These are phyloP conservation scores for Cotesia glomerata DNA, from an alignment of 1,140 invertebrate species.

Conservation along the genomic window DNA sequence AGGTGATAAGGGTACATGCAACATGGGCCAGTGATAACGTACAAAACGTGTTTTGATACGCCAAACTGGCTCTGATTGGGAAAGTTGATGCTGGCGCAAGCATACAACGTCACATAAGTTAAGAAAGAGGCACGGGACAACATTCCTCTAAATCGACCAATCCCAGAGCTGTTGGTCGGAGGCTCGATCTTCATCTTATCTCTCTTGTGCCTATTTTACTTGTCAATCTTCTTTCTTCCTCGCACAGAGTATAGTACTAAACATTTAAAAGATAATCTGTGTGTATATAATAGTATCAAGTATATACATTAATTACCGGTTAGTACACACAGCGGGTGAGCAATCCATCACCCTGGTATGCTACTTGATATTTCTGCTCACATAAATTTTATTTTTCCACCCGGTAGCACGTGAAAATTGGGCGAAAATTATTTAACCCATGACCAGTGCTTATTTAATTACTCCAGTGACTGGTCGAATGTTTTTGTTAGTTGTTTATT, in stretches of 20 bases:
- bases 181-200: slow-evolving; percentile 8
- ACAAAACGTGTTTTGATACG: too few relatives aligned
- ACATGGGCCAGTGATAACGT: too few relatives aligned
- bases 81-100: not conserved
- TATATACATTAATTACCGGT: not conserved
- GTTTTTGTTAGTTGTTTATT: not conserved
- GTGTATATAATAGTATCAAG: too few relatives aligned
- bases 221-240: not conserved
- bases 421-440: too few relatives aligned
- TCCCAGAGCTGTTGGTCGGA: not conserved
- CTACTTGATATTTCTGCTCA: too few relatives aligned
- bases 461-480: not conserved
- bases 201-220: not conserved
- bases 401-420: not conserved
- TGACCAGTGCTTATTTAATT: not conserved
- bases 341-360: not conserved
- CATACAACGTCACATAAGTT: not conserved
- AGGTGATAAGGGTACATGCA: too few relatives aligned
- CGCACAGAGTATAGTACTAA: not conserved
- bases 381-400: too few relatives aligned
- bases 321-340: not conserved
- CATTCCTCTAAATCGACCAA: not conserved
- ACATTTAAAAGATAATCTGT: not conserved
- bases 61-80: not conserved
- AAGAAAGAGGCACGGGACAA: not conserved